A percentile compares a stretch with the other conserved stretches of the same genome.
Conservation (phyloP, 2,797 vertebrate species). For the Epinephelus coioides region DNA sequence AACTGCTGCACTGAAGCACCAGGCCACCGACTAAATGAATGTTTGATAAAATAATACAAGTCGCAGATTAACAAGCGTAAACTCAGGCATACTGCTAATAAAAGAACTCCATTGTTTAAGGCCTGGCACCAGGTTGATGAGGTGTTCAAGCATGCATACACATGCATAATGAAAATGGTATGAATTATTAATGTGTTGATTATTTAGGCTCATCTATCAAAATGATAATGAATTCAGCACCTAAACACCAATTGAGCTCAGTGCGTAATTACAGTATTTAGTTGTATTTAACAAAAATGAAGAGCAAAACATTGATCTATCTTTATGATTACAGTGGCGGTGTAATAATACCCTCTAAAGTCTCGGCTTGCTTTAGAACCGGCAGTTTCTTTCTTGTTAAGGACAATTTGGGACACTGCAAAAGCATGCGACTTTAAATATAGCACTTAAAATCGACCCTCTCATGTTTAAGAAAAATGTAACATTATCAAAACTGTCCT, state of each 20-base stretch:
- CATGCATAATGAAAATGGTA: conserved; percentile 99
- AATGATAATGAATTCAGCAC: conserved; percentile 99
- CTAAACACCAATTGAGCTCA: conserved; percentile 97
- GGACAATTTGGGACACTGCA: background rate
- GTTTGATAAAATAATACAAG: conserved; percentile 99
- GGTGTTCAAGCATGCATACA: conserved; percentile 97
- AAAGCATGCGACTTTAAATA: conserved; percentile 2
- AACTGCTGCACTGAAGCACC: conserved; percentile 88
- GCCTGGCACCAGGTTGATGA: conserved; percentile 98
- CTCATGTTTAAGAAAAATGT: background rate
- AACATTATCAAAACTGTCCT: conserved; percentile 15
- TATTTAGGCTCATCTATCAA: conserved; percentile 99
- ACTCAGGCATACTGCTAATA: conserved; percentile 93
- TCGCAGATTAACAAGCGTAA: conserved; percentile 99
- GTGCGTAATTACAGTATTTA: conserved; percentile 99
- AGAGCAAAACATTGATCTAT: conserved; percentile 81
- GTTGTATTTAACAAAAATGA: conserved; percentile 92
- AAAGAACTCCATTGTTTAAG: conserved; percentile 98
- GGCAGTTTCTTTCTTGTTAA: conserved; percentile 30
- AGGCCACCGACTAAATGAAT: conserved; percentile 94
- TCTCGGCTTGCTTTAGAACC: conserved; percentile 50
- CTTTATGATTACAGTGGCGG: conserved; percentile 72
- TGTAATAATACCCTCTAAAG: conserved; percentile 66
- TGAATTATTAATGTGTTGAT: conserved; percentile 99
- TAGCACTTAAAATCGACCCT: background rate